Evolutionary conservation across 1,140 invertebrate genomes (phyloP), one percentile per base, ranked within the genome.

Genomic region (Caligus rogercresseyi): DNA sequence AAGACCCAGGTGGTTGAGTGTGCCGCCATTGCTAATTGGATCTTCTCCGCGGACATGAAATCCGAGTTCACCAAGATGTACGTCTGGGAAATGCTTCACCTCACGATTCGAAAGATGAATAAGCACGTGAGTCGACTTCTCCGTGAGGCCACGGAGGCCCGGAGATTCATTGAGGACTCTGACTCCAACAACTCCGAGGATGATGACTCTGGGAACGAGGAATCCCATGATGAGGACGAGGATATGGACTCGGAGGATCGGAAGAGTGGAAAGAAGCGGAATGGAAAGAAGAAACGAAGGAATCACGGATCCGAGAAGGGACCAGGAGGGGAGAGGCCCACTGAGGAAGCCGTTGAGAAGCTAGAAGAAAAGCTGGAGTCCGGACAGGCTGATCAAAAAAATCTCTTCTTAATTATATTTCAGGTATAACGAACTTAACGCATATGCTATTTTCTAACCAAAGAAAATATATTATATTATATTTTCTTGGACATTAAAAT

Each of bases 1-100:
- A 96, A 98, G 75, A 95, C 91, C 31, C 88, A 96, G 72, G 88
- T 98, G 53, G 84, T 98, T 15, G 90, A 97, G 70, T 95, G 91
- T 71, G 88, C 89, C 64, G 86, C 92, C 11, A 91, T 99, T 13
- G 92, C 92, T 23, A 96, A 93, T 68, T 99, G 94, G 95, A 84
- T 99, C 61, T 99, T 99, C 76, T 94, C 90, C 2, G 88, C 89
- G 75, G 90, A 96, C 71, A 97, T 98, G 90, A 80, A 79, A 20
- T 73, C 79, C 7, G 89, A 94, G 72, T 96, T 97, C 72, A 94
- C 90, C 4, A 91, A 89, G 82, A 84, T 86, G 68, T 95, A 91
- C 71, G 80, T 96, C n/a, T 97, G 93, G 93, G 93, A 98, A 76
- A 89, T 97, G 61, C 75, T 98, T 14, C 91, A 97, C 74, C 75